Evolutionary conservation across 37 sponge, comb jelly and placozoan species (phyloP).

Genomic region (Axinella damicornis): DNA sequence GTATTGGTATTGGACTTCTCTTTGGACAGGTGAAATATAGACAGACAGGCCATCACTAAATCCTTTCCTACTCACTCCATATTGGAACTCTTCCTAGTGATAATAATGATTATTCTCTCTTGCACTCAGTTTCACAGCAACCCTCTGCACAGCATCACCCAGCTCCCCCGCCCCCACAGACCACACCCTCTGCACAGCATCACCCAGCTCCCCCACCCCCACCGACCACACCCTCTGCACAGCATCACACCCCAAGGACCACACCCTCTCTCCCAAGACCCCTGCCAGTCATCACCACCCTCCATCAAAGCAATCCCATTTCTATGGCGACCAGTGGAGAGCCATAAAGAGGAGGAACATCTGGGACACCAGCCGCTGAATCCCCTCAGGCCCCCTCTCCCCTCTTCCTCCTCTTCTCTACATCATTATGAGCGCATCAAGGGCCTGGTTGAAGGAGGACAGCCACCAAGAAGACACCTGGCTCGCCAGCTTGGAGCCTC

Average conservation of each 20-base stretch:
- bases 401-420: neutral
- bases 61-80: too few species aligned
- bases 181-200: neutral
- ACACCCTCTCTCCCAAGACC: neutral
- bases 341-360: neutral
- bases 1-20: too few species aligned
- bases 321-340: slow-evolving; percentile 18
- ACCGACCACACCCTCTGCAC: too few species aligned
- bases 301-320: neutral
- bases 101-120: neutral
- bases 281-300: neutral
- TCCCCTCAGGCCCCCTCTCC: neutral
- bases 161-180: neutral
- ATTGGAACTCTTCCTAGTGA: too few species aligned
- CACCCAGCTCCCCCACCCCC: neutral
- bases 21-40: too few species aligned
- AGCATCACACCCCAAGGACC: neutral
- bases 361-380: neutral
- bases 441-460: slow-evolving; percentile 6
- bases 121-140: neutral
- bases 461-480: neutral
- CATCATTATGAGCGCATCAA: slow-evolving; percentile 29
- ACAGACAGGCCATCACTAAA: too few species aligned
- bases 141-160: neutral
- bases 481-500: neutral